phyloP scores from a whole-genome alignment of 2,113 vertebrate genomes.

The Rhagologus leucostigma region DNA sequence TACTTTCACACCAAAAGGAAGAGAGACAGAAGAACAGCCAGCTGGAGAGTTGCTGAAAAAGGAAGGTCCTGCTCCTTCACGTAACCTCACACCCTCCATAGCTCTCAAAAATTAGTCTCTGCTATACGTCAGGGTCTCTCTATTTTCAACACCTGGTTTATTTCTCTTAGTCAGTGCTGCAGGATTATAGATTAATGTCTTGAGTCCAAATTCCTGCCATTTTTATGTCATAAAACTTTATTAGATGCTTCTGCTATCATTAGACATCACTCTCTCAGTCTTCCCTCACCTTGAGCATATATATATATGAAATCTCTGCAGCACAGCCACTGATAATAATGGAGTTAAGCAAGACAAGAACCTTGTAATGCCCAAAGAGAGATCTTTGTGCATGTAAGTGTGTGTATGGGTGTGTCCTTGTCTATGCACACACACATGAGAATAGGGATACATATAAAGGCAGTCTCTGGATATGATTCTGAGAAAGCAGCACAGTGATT shows the following conservation, averaged over 20 bases:
- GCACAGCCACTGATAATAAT: not conserved
- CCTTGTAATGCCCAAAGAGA: not conserved
- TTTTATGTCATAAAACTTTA: not conserved
- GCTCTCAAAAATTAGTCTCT: not conserved
- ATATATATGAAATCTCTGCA: not conserved
- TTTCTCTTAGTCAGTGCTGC: not conserved
- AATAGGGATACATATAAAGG: not conserved
- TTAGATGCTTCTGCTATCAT: not conserved
- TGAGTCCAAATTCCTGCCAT: not conserved
- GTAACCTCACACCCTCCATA: not conserved
- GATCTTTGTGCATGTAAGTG: not conserved
- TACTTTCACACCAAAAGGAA: not conserved
- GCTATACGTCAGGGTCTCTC: not conserved
- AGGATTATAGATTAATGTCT: not conserved
- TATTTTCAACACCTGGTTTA: not conserved
- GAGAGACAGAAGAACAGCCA: not conserved
- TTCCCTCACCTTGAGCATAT: not conserved
- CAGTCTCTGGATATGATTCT: rapidly evolving
- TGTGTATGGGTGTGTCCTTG: rapidly evolving
- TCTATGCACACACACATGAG: rapidly evolving
- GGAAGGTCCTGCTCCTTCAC: not conserved
- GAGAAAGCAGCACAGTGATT: not conserved
- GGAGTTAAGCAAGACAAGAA: not conserved
- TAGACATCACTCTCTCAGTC: not conserved
- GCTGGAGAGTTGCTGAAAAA: not conserved